Base-by-base conservation (phyloP, 2,888 invertebrate species). In the Dicycla oo region DNA sequence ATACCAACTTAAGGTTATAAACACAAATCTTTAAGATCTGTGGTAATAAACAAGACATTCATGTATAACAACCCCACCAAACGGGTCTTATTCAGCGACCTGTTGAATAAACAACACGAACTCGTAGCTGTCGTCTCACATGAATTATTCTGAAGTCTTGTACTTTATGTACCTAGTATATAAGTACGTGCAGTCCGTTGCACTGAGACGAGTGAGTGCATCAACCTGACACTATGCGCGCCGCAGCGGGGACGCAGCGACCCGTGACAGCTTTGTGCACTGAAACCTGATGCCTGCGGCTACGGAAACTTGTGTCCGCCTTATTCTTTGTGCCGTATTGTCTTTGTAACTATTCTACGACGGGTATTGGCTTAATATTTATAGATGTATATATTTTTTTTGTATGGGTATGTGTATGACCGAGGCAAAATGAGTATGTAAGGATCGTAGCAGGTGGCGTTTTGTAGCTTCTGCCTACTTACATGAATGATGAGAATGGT, bases 241-340 rank as follows among this genome's bases (percentile, higher is more conserved):
- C 15, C 38, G 15, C 49, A 34, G 30, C n/a, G 20, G 49, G 38
- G 4, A 38, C 18, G 73, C 75, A 73, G n/a, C 69, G 69, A 63
- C 11, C 69, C 68, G 61, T 81, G 61, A 70, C 73, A 26, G 43
- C 68, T 72, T 81, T 83, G 75, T 83, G 57, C 20, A n/a, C 62
- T 70, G 83, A 34, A 74, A 82, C 65, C 57, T 51, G 56, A 80
- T 23, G 69, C 80, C 53, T 53, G 65, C 61, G 69, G 79, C 65
- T 26, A 38, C 30, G 11, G 23, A 23, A 3, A 15, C 15, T 34
- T 57, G 51, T 51, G 51, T 43, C 54, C 62, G 23, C 51, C 40
- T 26, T 15, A 26, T 23, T 66, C 53, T 61, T 66, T 66, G 47
- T 34, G 1, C 45, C 23, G 53, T 34, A 40, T 63, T 71, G 64